Percentiles rank a stretch among this genome's conserved stretches.
Conservation (phyloP, 2,113 vertebrate genomes). For the Tyto alba region DNA sequence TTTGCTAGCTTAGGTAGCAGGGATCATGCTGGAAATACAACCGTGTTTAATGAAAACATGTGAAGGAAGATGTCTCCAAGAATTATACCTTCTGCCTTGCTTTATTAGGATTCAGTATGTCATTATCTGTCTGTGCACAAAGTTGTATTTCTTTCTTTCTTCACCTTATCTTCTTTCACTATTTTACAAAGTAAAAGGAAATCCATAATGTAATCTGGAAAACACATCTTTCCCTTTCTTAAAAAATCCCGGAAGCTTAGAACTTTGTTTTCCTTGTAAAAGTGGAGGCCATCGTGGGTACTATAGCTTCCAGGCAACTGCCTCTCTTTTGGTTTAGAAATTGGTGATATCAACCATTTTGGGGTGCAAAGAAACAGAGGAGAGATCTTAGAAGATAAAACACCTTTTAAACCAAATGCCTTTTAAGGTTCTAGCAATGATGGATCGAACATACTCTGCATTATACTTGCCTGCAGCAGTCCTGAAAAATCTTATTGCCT, state of each 20-base stretch:
- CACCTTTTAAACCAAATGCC: neutral
- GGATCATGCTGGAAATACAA: neutral
- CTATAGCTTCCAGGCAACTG: neutral
- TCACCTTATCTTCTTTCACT: neutral
- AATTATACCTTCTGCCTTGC: neutral
- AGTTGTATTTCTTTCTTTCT: neutral
- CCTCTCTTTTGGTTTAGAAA: neutral
- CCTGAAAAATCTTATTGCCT: neutral
- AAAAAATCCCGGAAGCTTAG: neutral
- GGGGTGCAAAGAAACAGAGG: neutral
- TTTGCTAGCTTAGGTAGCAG: neutral
- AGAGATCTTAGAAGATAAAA: neutral
- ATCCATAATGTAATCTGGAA: neutral
- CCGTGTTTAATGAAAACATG: neutral
- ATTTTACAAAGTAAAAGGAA: neutral
- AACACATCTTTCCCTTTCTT: neutral
- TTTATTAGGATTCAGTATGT: neutral
- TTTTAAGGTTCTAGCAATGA: neutral
- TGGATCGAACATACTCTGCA: neutral
- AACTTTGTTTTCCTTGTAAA: neutral
- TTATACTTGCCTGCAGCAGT: neutral
- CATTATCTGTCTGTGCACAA: neutral
- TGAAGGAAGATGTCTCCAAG: neutral
- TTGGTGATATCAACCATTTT: neutral
- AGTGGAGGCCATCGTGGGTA: neutral